Evolutionary conservation across 1,140 invertebrate genomes (phyloP).

Genomic region (Galendromus occidentalis): DNA sequence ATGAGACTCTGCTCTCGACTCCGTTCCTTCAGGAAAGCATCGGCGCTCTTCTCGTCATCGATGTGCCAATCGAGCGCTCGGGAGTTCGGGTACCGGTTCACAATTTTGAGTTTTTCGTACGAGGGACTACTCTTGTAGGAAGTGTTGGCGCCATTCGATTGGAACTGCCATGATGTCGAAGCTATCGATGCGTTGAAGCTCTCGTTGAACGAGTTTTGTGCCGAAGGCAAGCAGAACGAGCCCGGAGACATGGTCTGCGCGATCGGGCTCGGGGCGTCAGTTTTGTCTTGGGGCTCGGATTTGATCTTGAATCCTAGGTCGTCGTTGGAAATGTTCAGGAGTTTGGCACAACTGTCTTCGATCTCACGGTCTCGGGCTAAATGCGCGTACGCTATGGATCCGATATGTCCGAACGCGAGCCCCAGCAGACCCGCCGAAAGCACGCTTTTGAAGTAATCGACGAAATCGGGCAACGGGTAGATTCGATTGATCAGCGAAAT

Average conservation of each 20-base stretch:
- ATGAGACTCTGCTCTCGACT: neutral
- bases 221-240: neutral
- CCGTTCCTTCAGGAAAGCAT: neutral
- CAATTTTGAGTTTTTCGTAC: neutral
- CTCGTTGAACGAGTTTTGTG: neutral
- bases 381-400: neutral
- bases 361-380: neutral
- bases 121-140: neutral
- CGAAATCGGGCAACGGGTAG: neutral
- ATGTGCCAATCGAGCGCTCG: constrained; percentile 7
- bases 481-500: neutral
- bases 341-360: neutral
- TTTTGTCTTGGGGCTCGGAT: neutral
- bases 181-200: neutral
- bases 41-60: neutral
- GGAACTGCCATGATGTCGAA: constrained; percentile 5
- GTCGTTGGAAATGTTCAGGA: neutral
- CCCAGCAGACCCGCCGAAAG: neutral
- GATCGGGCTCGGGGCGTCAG: neutral
- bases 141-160: neutral
- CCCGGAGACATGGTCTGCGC: neutral
- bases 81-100: neutral
- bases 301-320: constrained; percentile 8
- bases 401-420: neutral
- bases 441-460: neutral